A percentile compares a stretch with the other conserved stretches of the same genome.
These are phyloP conservation scores for Archivesica marissinica DNA, from an alignment of 1,140 invertebrate genomes.

Conservation along the genomic window DNA sequence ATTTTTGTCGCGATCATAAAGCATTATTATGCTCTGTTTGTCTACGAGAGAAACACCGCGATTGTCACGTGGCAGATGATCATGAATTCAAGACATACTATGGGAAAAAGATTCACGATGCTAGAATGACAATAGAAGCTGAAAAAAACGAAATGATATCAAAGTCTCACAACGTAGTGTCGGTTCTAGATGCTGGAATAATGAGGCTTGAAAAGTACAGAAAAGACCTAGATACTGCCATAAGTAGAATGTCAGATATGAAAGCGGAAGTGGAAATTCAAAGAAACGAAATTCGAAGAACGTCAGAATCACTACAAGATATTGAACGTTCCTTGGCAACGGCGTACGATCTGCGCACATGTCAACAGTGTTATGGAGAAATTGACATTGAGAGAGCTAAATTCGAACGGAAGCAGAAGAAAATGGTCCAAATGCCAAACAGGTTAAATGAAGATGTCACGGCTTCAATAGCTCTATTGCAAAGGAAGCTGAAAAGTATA, in stretches of 20 bases:
- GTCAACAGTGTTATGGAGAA: slow-evolving; percentile 38
- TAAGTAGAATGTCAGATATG: slow-evolving; percentile 31
- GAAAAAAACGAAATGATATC: slow-evolving; percentile 47
- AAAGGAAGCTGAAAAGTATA: slow-evolving; percentile 40
- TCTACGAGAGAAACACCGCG: slow-evolving; percentile 38
- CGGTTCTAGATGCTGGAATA: slow-evolving; percentile 35
- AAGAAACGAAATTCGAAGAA: slow-evolving; percentile 15
- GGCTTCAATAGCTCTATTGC: neutral
- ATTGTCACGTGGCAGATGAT: slow-evolving; percentile 37
- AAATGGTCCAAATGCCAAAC: slow-evolving; percentile 30
- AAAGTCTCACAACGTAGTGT: slow-evolving; percentile 19
- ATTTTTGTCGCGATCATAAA: slow-evolving; percentile 41
- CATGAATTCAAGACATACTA: slow-evolving; percentile 38
- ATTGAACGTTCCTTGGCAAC: slow-evolving; percentile 48
- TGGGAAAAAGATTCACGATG: slow-evolving; percentile 38
- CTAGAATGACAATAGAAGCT: slow-evolving; percentile 1
- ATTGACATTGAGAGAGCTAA: slow-evolving; percentile 45
- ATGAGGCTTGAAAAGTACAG: slow-evolving; percentile 24
- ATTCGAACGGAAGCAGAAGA: slow-evolving; percentile 46
- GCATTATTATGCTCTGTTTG: slow-evolving; percentile 25
- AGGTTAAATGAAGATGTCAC: slow-evolving; percentile 40
- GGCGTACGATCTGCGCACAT: slow-evolving; percentile 30
- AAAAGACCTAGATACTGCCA: slow-evolving; percentile 25
- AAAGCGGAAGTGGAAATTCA: slow-evolving; percentile 44
- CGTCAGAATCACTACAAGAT: slow-evolving; percentile 34